Percentiles rank a stretch among this genome's conserved stretches.
These are phyloP conservation scores for Cyclopterus lumpus DNA, from an alignment of 2,797 vertebrate species.

Conservation along the genomic window DNA sequence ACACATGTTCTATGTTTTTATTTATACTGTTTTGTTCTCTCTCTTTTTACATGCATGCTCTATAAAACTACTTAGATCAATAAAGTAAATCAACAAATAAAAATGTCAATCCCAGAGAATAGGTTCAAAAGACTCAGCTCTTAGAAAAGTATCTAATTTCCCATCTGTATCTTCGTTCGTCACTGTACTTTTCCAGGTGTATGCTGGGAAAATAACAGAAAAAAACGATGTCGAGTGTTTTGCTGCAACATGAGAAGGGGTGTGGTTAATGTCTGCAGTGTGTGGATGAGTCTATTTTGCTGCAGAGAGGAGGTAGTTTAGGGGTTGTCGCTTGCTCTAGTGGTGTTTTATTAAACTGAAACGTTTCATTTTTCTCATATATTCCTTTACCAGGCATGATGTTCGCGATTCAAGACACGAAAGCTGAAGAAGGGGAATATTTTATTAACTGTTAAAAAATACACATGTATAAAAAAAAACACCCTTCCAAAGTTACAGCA, in stretches of 20 bases:
- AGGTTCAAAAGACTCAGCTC: conserved; percentile 37
- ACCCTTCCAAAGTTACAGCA: not conserved
- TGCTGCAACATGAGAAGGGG: conserved; percentile 79
- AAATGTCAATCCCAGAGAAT: accelerated
- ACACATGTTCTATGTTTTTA: not conserved
- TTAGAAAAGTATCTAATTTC: not conserved
- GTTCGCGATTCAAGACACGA: not conserved
- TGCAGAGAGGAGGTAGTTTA: conserved; percentile 44
- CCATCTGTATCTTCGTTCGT: conserved; percentile 61
- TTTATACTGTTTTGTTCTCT: not conserved
- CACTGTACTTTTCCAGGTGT: conserved; percentile 74
- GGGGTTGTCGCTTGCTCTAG: not conserved
- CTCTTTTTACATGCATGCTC: not conserved
- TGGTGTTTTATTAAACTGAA: not conserved
- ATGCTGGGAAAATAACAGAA: conserved; percentile 75
- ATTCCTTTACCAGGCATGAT: not conserved
- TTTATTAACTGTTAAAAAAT: not conserved
- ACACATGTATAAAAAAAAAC: not conserved
- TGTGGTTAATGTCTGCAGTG: conserved; percentile 72
- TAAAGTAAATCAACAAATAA: not conserved
- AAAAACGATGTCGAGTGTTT: conserved; percentile 60
- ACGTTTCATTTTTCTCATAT: not conserved
- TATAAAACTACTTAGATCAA: not conserved
- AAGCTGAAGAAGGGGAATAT: not conserved
- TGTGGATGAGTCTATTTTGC: conserved; percentile 31